Percentiles rank a stretch among this genome's conserved stretches.
Conservation (phyloP, 1,140 invertebrate genomes). For the Hyles vespertilio region DNA sequence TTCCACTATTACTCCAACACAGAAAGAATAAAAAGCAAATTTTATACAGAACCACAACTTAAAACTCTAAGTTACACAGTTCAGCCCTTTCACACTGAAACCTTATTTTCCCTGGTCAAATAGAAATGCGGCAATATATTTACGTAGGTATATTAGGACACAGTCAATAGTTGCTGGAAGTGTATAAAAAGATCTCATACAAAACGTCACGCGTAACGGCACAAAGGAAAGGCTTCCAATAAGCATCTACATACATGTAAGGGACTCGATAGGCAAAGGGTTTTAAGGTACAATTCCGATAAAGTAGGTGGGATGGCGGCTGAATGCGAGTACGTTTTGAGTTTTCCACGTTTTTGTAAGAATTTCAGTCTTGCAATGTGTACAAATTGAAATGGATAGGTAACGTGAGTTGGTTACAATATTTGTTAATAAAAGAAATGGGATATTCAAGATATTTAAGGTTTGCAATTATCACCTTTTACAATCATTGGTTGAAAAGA, state of each 20-base stretch:
- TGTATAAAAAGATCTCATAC: conserved; percentile 34
- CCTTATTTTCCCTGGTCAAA: conserved; percentile 13
- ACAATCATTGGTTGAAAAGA: no score
- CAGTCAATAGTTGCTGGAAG: conserved; percentile 29
- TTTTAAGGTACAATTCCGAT: conserved; percentile 57
- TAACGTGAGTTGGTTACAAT: no score
- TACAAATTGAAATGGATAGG: conserved; percentile 40
- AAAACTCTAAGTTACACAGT: neutral
- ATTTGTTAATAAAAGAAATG: no score
- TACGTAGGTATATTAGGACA: conserved; percentile 21
- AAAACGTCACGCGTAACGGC: conserved; percentile 35
- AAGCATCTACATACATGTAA: conserved; percentile 47
- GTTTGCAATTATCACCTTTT: no score
- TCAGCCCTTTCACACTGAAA: neutral
- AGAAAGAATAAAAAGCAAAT: no score
- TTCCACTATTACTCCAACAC: no score
- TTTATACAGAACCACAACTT: no score
- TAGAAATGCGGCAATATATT: conserved; percentile 21
- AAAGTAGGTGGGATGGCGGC: conserved; percentile 37
- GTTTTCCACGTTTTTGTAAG: conserved; percentile 28
- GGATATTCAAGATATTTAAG: no score
- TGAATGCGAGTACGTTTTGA: conserved; percentile 33
- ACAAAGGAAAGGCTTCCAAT: conserved; percentile 46
- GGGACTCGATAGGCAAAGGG: conserved; percentile 44
- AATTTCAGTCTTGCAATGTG: conserved; percentile 46